phyloP scores from a whole-genome alignment of 2,888 invertebrate species.

The Ectropis crepuscularia region DNA sequence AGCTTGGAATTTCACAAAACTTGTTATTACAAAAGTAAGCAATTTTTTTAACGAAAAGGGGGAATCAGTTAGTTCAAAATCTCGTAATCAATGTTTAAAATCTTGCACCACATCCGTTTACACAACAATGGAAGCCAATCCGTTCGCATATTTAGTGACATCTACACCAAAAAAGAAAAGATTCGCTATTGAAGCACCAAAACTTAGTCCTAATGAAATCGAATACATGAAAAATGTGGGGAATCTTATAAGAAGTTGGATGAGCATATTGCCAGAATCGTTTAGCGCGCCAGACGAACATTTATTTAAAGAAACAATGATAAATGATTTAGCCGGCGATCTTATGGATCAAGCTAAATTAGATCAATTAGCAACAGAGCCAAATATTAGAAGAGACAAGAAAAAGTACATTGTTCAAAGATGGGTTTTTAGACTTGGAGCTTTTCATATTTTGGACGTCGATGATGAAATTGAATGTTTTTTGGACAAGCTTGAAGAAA shows the following conservation, averaged over 20 bases:
- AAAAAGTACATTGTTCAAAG: conserved; percentile 50
- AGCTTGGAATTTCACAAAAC: conserved; percentile 35
- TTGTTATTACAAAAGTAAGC: conserved; percentile 24
- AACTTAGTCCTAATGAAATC: conserved; percentile 52
- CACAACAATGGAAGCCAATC: conserved; percentile 42
- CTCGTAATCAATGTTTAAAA: conserved; percentile 7
- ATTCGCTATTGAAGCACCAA: conserved; percentile 39
- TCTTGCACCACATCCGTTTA: conserved; percentile 47
- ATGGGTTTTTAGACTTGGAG: conserved; percentile 56
- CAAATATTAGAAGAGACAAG: conserved; percentile 46
- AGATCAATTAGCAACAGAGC: conserved; percentile 48
- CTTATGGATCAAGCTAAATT: conserved; percentile 55
- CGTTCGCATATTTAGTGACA: conserved; percentile 39
- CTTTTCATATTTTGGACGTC: conserved; percentile 50
- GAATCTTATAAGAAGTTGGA: conserved; percentile 52
- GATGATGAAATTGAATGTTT: conserved; percentile 49
- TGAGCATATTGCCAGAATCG: conserved; percentile 52
- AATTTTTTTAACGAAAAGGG: conserved; percentile 8
- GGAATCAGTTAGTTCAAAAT: background rate
- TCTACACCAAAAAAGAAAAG: conserved; percentile 54
- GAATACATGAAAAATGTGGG: conserved; percentile 48
- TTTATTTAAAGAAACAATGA: conserved; percentile 52
- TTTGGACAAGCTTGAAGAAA: conserved; percentile 41
- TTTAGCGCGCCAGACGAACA: conserved; percentile 47
- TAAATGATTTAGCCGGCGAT: conserved; percentile 57